Percentiles rank a stretch among this genome's conserved stretches.
These are phyloP conservation scores for Eunapius fragilis DNA, from an alignment of 37 sponge, comb jelly and placozoan species.

Conservation along the genomic window DNA sequence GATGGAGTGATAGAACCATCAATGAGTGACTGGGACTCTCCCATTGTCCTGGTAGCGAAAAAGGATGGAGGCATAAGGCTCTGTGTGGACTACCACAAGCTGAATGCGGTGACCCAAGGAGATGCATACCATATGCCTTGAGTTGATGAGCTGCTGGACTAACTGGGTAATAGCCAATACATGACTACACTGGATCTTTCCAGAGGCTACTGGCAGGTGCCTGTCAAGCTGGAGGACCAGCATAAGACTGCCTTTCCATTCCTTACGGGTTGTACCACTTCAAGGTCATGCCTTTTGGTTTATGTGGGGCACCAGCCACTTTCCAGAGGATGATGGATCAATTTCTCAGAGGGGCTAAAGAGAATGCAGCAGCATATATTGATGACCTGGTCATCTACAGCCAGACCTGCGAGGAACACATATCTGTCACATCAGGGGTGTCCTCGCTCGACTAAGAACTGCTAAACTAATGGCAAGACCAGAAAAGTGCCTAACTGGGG, in stretches of 20 bases:
- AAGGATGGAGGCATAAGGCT: conserved; percentile 49
- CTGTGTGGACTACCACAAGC: conserved; percentile 67
- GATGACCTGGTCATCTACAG: conserved; percentile 71
- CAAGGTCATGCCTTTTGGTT: too few relatives aligned
- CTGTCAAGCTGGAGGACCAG: too few relatives aligned
- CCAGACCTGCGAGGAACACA: conserved; percentile 58
- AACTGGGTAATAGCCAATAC: conserved; percentile 31
- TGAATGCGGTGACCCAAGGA: too few relatives aligned
- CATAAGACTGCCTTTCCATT: too few relatives aligned
- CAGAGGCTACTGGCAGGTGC: too few relatives aligned
- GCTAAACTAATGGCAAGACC: conserved; percentile 59
- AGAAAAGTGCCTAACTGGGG: conserved; percentile 60
- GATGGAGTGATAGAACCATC: conserved; percentile 35
- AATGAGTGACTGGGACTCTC: conserved; percentile 44
- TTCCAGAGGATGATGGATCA: conserved; percentile 80
- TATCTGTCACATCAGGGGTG: conserved; percentile 25
- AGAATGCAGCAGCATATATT: conserved; percentile 50
- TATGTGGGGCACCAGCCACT: conserved; percentile 65
- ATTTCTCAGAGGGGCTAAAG: conserved; percentile 11
- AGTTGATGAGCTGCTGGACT: conserved; percentile 62
- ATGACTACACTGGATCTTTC: conserved; percentile 61
- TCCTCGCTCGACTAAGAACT: conserved; percentile 14
- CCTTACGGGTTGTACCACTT: too few relatives aligned
- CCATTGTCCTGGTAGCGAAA: conserved; percentile 57
- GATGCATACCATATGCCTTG: conserved; percentile 70